Base-by-base conservation (phyloP, 2,113 vertebrate genomes). In the Grus americana region DNA sequence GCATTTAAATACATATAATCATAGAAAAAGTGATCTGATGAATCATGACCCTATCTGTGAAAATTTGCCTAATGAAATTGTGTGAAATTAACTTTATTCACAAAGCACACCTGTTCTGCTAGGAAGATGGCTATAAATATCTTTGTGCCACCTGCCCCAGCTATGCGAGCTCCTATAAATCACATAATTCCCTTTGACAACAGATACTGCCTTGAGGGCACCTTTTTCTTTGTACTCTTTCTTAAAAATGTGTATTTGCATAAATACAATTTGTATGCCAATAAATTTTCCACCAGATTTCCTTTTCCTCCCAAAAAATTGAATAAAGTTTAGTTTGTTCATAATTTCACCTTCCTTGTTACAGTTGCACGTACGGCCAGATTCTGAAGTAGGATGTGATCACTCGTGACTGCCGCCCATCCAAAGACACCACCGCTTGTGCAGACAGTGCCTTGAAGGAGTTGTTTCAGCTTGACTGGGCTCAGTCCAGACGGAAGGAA, bases 51-150 rank as follows among this genome's bases (percentile, higher is more conserved):
- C 46, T 79, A 29, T 65, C 66, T 91, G 66, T 44, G 38, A 72
- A 91, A 85, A 94, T 96, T 81, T 92, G 47, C 93, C 59, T 95
- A 88, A 95, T 94, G 81, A 92, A 92, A 95, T 79, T 80, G 92
- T 95, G 86, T 92, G 78, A 91, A 97, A 94, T 96, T 91, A 79
- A 85, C 91, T 97, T 96, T 90, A 82, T 88, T 95, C 94, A 95
- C 78, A 65, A 91, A 92, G 81, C 92, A 91, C 96, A 97, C 95
- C 97, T 97, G 95, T 94, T 96, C 91, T 86, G 42, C 76, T 75
- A 65, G 40, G 75, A 52, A 93, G 92, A 62, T 72, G 42, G 58
- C 92, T 97, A 94, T 97, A 97, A 97, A 97, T 96, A 95, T 81
- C 88, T 86, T 50, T 63, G 38, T 95, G 71, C 93, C 96, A 95